Evolutionary conservation across 1,140 invertebrate species (phyloP), one percentile per base, ranked within the genome.

Genomic region (Drosophila prosaltans): DNA sequence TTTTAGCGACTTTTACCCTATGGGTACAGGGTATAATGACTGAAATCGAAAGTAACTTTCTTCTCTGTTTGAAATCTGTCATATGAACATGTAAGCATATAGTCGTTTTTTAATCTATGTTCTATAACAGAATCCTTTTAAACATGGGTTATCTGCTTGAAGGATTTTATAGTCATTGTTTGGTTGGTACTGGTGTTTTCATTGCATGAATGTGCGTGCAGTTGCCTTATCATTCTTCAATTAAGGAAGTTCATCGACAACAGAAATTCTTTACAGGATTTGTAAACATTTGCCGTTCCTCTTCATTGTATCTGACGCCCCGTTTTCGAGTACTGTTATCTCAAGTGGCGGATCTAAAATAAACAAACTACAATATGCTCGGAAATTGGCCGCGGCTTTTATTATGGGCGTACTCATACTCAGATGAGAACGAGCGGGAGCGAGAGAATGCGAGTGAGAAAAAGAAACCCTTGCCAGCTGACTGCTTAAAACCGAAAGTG

Each of bases 401-500:
- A 74, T 81, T 72, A 70, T 78, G 81, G 81, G 81, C 70, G 78
- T 86, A 64, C 62, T 43, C 66, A 65, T 57, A 67, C 63, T 26
- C 40, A 69, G 6, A 8, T 21, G 45, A 48, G 45, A 48, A 63
- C n/a, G 55, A 24, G 16, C 8, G 45, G 21, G 45, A 48, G 59
- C n/a, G 55, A 24, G 16, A 70, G 21, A 57, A 26, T 41, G 24
- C 24, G 63, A 39, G 65, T 69, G 39, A 40, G 41, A 51, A 32
- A 68, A 48, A 48, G 41, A 54, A 65, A 48, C 68, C 55, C 36
- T 43, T 36, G 45, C 58, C 83, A 83, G 75, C 83, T 80, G 83
- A 74, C 16, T 65, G 45, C 36, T 32, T 57, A 68, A 86, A 83
- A 86, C 75, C 45, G 84, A 88, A 84, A 89, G 84, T 88, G 78